Percentiles rank a stretch among this genome's conserved stretches.
These are phyloP conservation scores for Enchytraeus crypticus DNA, from an alignment of 2,888 invertebrate species.

Conservation along the genomic window DNA sequence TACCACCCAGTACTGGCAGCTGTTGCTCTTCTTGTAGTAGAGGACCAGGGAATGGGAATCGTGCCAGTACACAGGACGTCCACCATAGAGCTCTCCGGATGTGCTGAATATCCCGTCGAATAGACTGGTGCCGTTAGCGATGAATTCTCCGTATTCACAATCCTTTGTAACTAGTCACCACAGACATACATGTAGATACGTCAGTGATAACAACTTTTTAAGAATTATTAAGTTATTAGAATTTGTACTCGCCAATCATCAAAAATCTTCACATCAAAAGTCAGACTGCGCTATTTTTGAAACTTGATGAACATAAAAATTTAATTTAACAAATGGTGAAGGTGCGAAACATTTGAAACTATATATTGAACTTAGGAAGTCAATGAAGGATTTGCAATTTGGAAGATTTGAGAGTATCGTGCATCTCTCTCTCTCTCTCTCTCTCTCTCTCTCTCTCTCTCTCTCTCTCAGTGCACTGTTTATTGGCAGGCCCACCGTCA, in stretches of 20 bases:
- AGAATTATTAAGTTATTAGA: neutral
- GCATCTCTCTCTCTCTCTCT: too few species aligned
- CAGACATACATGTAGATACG: neutral
- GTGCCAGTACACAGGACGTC: conserved; percentile 7
- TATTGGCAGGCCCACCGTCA: too few species aligned
- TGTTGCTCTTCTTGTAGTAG: neutral
- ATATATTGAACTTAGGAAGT: too few species aligned
- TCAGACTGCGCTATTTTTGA: neutral
- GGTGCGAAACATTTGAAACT: neutral
- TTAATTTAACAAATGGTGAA: neutral
- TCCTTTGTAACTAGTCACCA: neutral
- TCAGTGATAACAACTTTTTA: neutral
- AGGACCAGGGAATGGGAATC: neutral
- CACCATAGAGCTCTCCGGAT: neutral
- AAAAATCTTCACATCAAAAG: neutral
- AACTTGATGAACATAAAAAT: neutral
- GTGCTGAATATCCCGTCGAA: conserved; percentile 5
- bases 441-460: too few species aligned
- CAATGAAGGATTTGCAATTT: too few species aligned
- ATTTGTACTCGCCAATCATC: neutral
- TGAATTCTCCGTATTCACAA: neutral
- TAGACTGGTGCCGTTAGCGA: neutral
- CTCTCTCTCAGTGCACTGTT: too few species aligned
- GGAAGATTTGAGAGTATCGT: too few species aligned
- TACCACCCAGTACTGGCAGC: conserved; percentile 2